Evolutionary conservation across 2,888 invertebrate species (phyloP), one percentile per base, ranked within the genome.

Genomic region (Luperina testacea): DNA sequence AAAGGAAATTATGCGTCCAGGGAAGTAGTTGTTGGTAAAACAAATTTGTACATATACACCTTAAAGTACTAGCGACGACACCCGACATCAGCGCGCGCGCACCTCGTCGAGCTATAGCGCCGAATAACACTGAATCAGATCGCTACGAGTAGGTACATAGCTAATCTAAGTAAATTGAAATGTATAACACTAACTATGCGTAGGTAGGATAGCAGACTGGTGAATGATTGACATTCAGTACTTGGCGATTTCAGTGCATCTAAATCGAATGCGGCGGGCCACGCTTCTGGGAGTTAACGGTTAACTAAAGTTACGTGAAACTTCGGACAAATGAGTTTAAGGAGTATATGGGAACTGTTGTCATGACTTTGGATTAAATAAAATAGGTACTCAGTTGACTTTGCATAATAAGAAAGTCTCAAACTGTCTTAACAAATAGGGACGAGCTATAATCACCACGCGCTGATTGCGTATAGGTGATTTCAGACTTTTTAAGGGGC

Each of bases 11-110:
- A 90, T 92, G 91, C 90, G 91, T 92, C 91, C 86, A 86, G 92
- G 91, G 91, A 93, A 94, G 92, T 90, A 94, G 92, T 92, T 92
- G 91, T 90, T 90, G 91, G 91, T 94, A 95, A 95, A 95, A 94
- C 91, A 96, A 94, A 96, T 96, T 96, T 96, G 96, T 96, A 96
- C 96, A 96, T 92, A 91, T 91, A 94, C 92, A 94, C 91, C 92
- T 93, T 92, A 92, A 91, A 88, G 84, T 89, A 68, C 77, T 83
- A 88, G 81, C 76, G 84, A 87, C 82, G 84, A 68, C 67, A 42
- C 68, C 78, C 82, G 76, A 64, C 59, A 15, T 2, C 1, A 57
- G 73, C 73, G 80, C 75, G 69, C 53, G 68, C 57, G 70, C 82
- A 67, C 72, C 75, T 20, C 51, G 73, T 20, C 72, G 72, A 72